Evolutionary conservation across 2,888 invertebrate species (phyloP), one percentile per base, ranked within the genome.

Genomic region (Punctoribates punctum): DNA sequence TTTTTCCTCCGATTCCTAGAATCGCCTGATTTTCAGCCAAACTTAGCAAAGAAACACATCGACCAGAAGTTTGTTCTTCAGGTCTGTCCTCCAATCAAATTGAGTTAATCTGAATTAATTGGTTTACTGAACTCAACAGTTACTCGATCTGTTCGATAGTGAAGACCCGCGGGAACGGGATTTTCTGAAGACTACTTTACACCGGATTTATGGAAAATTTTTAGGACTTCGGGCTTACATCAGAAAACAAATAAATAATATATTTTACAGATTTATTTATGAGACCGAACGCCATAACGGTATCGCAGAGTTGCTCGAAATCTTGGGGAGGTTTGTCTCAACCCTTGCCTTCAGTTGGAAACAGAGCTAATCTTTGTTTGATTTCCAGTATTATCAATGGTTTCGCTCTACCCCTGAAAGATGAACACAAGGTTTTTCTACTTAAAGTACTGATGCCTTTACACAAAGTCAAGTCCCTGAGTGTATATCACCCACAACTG

Each of bases 211-310:
- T 87, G 99, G 98, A 82, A 99, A 99, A 89, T 99, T 99, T 87
- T 89, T 99, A 84, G 97, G 97, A 79, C 89, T 99, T 84, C 90
- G 99, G 85, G 97, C 98, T 84, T 99, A 96, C 88, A 99, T 99
- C 86, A 90, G 99, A 83, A 98, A 98, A 89, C 98, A 99, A 88
- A 99, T 99, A 84, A 99, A 98, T 88, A 98, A 99, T 87, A 96
- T 97, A 86, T 98, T 98, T 88, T 90, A 92, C 85, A 89, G 90
- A 88, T 99, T 99, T 88, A 96, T 99, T 83, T 99, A 98, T 87
- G 98, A 99, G 88, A 99, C 98, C 80, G 98, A 99, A 86, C 96
- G 96, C 86, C 97, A 97, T 87, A 99, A 99, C 85, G 99, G 99
- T 81, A 95, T 99, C 82, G 98, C 96, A 78, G 99, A 99, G 86